Evolutionary conservation across 2,113 vertebrate species (phyloP).

Genomic region (Anthoscopus minutus): DNA sequence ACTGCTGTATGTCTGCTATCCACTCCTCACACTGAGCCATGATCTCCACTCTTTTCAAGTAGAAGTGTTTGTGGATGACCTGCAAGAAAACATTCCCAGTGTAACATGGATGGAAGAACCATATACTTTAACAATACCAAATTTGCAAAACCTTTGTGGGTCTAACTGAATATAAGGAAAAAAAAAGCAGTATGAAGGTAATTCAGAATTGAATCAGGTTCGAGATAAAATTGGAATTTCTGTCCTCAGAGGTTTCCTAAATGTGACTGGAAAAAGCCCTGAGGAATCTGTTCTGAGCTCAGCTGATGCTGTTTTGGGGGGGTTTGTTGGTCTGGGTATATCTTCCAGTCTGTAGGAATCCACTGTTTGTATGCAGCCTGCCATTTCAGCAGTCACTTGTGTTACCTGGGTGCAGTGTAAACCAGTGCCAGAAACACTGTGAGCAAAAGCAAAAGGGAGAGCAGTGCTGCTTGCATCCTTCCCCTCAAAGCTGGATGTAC

Average conservation of each 20-base stretch:
- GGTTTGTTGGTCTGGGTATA: background rate
- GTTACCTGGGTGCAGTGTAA: background rate
- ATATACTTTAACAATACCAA: background rate
- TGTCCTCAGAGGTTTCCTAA: background rate
- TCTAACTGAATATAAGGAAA: background rate
- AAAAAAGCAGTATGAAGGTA: background rate
- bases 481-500: background rate
- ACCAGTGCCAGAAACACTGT: fast-evolving
- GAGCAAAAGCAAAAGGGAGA: background rate
- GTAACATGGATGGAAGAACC: background rate
- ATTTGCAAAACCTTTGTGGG: background rate
- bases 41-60: constrained; percentile 95
- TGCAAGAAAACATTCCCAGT: constrained; percentile 34
- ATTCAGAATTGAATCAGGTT: background rate
- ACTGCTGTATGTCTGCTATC: constrained; percentile 98
- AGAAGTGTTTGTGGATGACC: constrained; percentile 99
- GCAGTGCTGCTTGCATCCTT: background rate
- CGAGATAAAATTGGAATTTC: background rate
- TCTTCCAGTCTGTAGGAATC: background rate
- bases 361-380: background rate
- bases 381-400: background rate
- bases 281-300: background rate
- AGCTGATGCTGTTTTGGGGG: background rate
- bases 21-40: constrained; percentile 98
- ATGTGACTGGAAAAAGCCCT: background rate